Percentiles rank a stretch among this genome's conserved stretches.
phyloP scores from a whole-genome alignment of 1,140 invertebrate genomes.

The Meloidogyne chitwoodi region DNA sequence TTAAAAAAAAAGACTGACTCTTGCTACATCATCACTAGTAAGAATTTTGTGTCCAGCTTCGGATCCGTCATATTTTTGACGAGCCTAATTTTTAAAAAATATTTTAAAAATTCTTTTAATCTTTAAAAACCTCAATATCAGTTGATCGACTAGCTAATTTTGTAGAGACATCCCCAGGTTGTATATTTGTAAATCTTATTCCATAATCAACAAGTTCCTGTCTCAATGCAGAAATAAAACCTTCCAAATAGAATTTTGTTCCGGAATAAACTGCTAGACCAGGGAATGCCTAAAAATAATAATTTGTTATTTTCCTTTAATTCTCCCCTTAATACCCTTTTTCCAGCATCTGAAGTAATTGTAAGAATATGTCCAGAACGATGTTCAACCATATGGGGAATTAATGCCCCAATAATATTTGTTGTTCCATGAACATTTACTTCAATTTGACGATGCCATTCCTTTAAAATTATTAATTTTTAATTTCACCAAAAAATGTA shows the following conservation, averaged over 20 bases:
- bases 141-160: conserved; percentile 59
- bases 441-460: conserved; percentile 62
- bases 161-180: conserved; percentile 63
- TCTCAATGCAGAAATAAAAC: conserved; percentile 61
- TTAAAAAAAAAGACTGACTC: conserved; percentile 20
- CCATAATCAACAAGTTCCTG: conserved; percentile 60
- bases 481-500: neutral
- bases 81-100: conserved; percentile 29
- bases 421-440: conserved; percentile 62
- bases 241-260: conserved; percentile 64
- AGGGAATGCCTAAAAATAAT: conserved; percentile 60
- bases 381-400: conserved; percentile 61
- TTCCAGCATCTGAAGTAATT: conserved; percentile 63
- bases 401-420: conserved; percentile 62
- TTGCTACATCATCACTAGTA: conserved; percentile 60
- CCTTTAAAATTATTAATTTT: too few species aligned
- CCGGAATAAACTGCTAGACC: conserved; percentile 63
- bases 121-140: conserved; percentile 59
- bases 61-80: conserved; percentile 53
- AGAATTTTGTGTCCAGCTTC: conserved; percentile 60
- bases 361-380: conserved; percentile 62
- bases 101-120: neutral
- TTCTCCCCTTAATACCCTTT: conserved; percentile 49
- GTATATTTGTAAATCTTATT: conserved; percentile 62
- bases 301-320: neutral